Evolutionary conservation across 2,113 vertebrate genomes (phyloP), one percentile per base, ranked within the genome.

Genomic region (Micromys minutus): DNA sequence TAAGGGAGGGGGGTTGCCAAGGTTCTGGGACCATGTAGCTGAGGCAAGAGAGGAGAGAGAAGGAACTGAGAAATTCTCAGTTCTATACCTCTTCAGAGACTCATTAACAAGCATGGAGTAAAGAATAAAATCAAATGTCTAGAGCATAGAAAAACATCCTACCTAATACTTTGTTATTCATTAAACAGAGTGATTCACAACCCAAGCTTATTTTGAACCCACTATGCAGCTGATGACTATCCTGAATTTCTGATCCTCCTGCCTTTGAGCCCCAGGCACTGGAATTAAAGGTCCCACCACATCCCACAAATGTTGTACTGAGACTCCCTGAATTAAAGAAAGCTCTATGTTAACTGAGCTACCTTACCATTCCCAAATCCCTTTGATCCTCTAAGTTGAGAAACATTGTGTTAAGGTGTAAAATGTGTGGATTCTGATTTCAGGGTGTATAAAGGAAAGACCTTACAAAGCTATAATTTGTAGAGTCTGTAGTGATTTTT

Each of bases 61-160:
- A 88, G 59, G 95, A 95, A 75, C 93, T 87, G 93, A 87, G 75
- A 72, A 61, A 52, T 50, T 42, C 55, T 91, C 67, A 79, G 11
- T 57, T 95, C 85, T 89, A 0, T 90, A 5, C 87, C 87, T 93
- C 89, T 45, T 59, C 34, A 57, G 91, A 88, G 34, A 15, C 21
- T 94, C 7, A 11, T 4, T 72, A 81, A 76, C 71, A 39, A 39
- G 79, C 12, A 29, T 59, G 71, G 52, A 77, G 42, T 79, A 17
- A 45, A 88, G 65, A 87, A 50, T 3, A 72, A 36, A 86, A 52
- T 19, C 57, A 90, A 74, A 45, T 81, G 81, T 94, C 85, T 88
- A 90, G 59, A 80, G 79, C 67, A 92, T 2, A 63, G 91, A 42
- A 61, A n/a, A 90, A n/a, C 12, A 34, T 77, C 21, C 89, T 86